These are phyloP conservation scores for Periophthalmus modestus DNA, from an alignment of 2,113 vertebrate species.

Conservation along the genomic window DNA sequence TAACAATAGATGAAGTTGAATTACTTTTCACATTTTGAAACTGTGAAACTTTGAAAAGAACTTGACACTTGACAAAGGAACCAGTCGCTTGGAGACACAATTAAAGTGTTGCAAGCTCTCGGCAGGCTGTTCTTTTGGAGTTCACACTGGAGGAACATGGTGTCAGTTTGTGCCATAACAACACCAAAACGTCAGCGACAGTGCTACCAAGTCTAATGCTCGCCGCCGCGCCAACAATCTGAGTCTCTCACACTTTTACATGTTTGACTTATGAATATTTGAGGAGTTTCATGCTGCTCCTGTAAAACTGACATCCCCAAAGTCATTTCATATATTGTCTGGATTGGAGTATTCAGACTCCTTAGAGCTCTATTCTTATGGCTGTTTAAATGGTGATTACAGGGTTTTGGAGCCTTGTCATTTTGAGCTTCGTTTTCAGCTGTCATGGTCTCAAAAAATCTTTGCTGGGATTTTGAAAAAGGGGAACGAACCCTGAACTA, in stretches of 20 bases:
- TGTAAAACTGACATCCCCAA: constrained; percentile 15
- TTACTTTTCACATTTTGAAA: background rate
- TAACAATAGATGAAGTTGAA: background rate
- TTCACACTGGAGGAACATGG: background rate
- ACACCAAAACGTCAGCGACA: background rate
- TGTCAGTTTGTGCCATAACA: background rate
- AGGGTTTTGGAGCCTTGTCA: constrained; percentile 50
- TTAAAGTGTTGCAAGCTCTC: constrained; percentile 1
- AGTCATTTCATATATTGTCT: constrained; percentile 10
- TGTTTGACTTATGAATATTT: constrained; percentile 27
- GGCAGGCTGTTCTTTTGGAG: background rate
- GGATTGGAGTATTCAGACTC: constrained; percentile 21
- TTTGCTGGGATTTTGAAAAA: constrained; percentile 22
- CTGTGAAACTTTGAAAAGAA: background rate
- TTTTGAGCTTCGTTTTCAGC: constrained; percentile 59
- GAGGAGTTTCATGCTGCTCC: constrained; percentile 10
- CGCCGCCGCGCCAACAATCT: background rate
- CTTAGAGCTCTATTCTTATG: constrained; percentile 29
- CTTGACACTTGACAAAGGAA: background rate
- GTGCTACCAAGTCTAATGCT: background rate
- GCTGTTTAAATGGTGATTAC: constrained; percentile 62
- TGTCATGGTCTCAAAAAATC: constrained; percentile 38
- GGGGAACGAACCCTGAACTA: constrained; percentile 1
- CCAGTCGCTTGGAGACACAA: background rate
- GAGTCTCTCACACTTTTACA: background rate